Conservation (phyloP, 2,888 invertebrate species). For the Pyrocoelia pectoralis region DNA sequence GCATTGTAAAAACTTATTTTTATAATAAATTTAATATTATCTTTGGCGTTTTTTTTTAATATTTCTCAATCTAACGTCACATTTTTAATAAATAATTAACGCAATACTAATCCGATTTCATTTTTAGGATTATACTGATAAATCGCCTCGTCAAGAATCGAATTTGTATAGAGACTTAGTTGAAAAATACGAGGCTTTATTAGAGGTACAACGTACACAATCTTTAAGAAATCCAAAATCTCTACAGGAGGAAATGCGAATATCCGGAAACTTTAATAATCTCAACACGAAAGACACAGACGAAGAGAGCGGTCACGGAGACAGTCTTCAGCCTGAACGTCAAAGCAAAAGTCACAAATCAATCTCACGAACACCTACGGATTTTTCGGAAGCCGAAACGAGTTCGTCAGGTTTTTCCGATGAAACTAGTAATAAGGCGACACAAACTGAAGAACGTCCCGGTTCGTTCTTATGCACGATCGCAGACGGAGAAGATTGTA, state of each 20-base stretch:
- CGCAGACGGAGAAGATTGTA: constrained; percentile 85
- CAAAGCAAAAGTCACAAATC: constrained; percentile 58
- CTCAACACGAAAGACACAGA: constrained; percentile 69
- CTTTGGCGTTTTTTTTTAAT: not conserved
- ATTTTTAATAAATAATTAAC: not conserved
- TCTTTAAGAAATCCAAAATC: constrained; percentile 52
- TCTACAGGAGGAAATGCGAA: constrained; percentile 78
- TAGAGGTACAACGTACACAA: constrained; percentile 74
- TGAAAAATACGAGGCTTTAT: constrained; percentile 84
- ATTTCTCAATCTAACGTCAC: not conserved
- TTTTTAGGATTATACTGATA: constrained; percentile 52
- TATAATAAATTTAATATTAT: not conserved
- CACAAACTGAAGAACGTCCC: constrained; percentile 81
- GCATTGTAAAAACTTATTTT: not conserved
- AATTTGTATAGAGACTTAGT: constrained; percentile 83
- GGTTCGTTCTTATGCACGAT: constrained; percentile 87
- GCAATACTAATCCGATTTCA: constrained; percentile 26
- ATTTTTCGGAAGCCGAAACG: constrained; percentile 87
- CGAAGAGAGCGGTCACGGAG: constrained; percentile 71
- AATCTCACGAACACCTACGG: constrained; percentile 77
- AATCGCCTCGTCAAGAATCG: constrained; percentile 55
- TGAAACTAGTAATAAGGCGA: constrained; percentile 83
- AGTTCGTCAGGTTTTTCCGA: constrained; percentile 82
- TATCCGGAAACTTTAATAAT: constrained; percentile 76
- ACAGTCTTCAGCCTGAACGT: constrained; percentile 55